A percentile compares a stretch with the other conserved stretches of the same genome.
Conservation (phyloP, 2,888 invertebrate genomes). For the Rhagonycha lutea region DNA sequence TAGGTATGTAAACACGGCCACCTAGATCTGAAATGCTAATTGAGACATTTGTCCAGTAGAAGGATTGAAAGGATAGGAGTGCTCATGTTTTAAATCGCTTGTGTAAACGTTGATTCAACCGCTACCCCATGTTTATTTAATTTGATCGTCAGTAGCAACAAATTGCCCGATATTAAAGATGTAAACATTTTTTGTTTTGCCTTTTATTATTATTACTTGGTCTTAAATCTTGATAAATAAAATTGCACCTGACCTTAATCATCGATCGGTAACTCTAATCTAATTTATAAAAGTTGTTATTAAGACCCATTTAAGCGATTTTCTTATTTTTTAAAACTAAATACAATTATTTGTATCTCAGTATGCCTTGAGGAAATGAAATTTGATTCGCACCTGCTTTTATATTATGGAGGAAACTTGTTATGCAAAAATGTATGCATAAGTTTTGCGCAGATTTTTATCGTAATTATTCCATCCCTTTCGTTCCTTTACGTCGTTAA, state of each 20-base stretch:
- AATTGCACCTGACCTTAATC: neutral
- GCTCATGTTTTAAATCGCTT: conserved; percentile 27
- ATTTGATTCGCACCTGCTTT: neutral
- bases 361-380: neutral
- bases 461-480: neutral
- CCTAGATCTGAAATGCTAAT: conserved; percentile 31
- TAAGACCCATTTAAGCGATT: neutral
- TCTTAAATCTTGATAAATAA: neutral
- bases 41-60: conserved; percentile 27
- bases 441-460: neutral
- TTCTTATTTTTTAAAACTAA: neutral
- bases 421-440: neutral
- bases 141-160: conserved; percentile 1
- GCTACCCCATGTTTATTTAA: conserved; percentile 22
- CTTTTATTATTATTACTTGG: neutral
- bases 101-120: conserved; percentile 23
- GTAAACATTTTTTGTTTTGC: neutral
- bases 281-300: neutral
- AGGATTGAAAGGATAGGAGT: conserved; percentile 23
- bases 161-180: neutral
- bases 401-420: neutral
- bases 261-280: neutral
- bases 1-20: conserved; percentile 26
- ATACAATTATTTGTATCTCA: neutral
- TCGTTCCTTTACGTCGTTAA: neutral